These are phyloP conservation scores for Aphelenchoides besseyi DNA, from an alignment of 1,140 invertebrate species.

Conservation along the genomic window DNA sequence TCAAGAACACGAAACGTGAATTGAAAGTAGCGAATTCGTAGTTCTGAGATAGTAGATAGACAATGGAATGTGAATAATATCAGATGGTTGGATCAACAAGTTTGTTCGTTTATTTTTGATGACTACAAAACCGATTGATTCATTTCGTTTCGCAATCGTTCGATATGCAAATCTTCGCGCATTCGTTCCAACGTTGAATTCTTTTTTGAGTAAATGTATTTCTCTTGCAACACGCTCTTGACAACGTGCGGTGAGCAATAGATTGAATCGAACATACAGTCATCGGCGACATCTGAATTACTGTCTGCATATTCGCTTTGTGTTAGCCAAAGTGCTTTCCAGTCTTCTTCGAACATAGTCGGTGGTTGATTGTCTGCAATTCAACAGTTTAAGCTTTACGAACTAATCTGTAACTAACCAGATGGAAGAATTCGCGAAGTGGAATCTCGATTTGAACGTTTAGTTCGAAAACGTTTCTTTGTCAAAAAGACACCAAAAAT, in stretches of 20 bases:
- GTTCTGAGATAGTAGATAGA: too few relatives aligned
- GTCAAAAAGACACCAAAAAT: not conserved
- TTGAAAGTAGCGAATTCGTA: too few relatives aligned
- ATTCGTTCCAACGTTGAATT: not conserved
- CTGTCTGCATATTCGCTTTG: not conserved
- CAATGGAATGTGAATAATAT: too few relatives aligned
- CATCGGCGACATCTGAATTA: not conserved
- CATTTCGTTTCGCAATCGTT: constrained; percentile 11
- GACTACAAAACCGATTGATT: constrained; percentile 15
- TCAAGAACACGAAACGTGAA: too few relatives aligned
- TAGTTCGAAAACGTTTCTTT: not conserved
- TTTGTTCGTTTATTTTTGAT: too few relatives aligned
- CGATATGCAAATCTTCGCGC: constrained; percentile 10
- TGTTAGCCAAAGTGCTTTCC: not conserved
- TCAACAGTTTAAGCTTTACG: too few relatives aligned
- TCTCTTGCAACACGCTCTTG: constrained; percentile 3
- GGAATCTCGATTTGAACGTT: not conserved
- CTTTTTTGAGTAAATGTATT: constrained; percentile 10
- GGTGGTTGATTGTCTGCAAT: not conserved
- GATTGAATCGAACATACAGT: not conserved
- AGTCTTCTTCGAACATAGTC: not conserved
- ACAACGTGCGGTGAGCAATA: not conserved
- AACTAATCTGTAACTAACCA: too few relatives aligned
- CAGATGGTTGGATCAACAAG: too few relatives aligned
- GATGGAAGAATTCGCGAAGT: not conserved